These are phyloP conservation scores for Pantherophis vulpinus DNA, from an alignment of 2,797 vertebrate genomes.

Conservation along the genomic window DNA sequence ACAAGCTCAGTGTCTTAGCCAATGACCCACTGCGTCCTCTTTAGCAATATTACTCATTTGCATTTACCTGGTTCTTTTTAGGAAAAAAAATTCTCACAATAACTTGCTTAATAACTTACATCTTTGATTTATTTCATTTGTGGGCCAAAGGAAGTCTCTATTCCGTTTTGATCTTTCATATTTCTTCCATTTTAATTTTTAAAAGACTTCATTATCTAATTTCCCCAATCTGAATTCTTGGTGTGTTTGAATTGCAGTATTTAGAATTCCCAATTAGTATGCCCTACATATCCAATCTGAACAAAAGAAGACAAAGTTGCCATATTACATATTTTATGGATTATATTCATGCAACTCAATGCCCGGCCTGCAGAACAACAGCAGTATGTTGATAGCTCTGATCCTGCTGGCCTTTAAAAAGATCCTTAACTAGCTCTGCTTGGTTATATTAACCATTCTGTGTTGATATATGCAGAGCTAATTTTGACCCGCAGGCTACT, in stretches of 20 bases:
- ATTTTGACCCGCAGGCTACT: not conserved
- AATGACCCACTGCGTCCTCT: too few relatives aligned
- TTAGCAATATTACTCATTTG: not conserved
- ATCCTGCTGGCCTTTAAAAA: not conserved
- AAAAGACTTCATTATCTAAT: not conserved
- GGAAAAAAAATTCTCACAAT: not conserved
- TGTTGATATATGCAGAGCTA: not conserved
- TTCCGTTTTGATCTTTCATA: not conserved
- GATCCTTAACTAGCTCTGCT: not conserved
- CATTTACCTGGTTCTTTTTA: not conserved
- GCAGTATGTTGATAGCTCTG: not conserved
- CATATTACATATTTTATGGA: not conserved
- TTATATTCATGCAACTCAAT: not conserved
- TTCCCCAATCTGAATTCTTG: not conserved
- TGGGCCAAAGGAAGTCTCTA: not conserved
- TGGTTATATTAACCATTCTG: not conserved
- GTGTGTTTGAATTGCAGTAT: not conserved
- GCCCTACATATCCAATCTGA: not conserved
- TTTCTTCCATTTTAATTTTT: not conserved
- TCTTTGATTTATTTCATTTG: not conserved
- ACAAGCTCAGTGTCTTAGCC: too few relatives aligned
- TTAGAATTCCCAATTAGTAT: not conserved
- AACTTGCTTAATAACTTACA: not conserved
- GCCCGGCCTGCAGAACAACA: not conserved
- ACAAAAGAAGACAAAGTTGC: not conserved